phyloP scores from a whole-genome alignment of 2,888 invertebrate genomes.

The Fissipunctia ypsillon region DNA sequence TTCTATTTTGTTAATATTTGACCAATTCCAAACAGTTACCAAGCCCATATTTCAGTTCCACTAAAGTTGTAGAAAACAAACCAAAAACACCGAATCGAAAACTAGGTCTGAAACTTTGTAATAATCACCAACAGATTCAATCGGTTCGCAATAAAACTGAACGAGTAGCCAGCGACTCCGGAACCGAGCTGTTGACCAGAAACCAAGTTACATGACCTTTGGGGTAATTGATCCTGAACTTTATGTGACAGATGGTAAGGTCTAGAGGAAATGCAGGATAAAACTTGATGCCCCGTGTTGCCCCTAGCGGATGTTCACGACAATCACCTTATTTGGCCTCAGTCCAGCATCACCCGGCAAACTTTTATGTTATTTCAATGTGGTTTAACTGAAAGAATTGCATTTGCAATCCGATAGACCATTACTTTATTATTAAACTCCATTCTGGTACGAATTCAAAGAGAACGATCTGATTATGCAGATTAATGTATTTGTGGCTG shows the following conservation, averaged over 20 bases:
- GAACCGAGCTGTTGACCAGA: constrained; percentile 80
- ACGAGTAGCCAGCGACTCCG: constrained; percentile 80
- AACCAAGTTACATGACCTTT: constrained; percentile 65
- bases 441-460: constrained; percentile 44
- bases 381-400: constrained; percentile 83
- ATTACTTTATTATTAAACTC: constrained; percentile 66
- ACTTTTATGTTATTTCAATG: constrained; percentile 89
- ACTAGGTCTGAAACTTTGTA: constrained; percentile 72
- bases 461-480: constrained; percentile 41
- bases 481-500: constrained; percentile 31
- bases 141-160: constrained; percentile 83
- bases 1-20: not conserved
- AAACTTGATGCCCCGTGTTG: constrained; percentile 73
- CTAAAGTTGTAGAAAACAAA: constrained; percentile 32
- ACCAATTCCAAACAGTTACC: constrained; percentile 8
- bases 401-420: constrained; percentile 73
- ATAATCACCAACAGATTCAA: constrained; percentile 84
- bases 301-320: constrained; percentile 85
- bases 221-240: constrained; percentile 70
- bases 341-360: constrained; percentile 84
- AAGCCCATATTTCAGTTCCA: constrained; percentile 31
- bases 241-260: constrained; percentile 68
- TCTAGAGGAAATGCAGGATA: constrained; percentile 64
- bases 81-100: constrained; percentile 44
- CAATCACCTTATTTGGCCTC: constrained; percentile 89